Evolutionary conservation across 2,113 vertebrate genomes (phyloP), one percentile per base, ranked within the genome.

Genomic region (Aphyosemion australe): DNA sequence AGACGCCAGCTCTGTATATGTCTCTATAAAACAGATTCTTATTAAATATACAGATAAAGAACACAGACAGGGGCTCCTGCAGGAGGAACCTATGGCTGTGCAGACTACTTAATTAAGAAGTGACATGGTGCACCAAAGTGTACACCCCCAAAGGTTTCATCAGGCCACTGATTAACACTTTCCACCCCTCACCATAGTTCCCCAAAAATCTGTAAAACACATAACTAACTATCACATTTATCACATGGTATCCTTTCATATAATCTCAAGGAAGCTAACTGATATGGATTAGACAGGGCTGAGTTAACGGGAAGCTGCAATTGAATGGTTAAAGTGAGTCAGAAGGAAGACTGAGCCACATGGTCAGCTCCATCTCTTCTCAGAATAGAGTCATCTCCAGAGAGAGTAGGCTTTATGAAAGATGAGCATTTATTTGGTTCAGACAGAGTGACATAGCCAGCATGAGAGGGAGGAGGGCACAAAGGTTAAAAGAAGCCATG

Each of bases 281-380:
- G 66, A 65, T 76, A 76, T 34, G 55, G 77, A 81, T 84, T 83
- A 86, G 74, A 67, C 68, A 60, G 61, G 74, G 79, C 72, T 82
- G 82, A 81, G 63, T 81, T 80, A 72, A 68, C 73, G 76, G 65
- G 63, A 73, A 77, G 48, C 77, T 70, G 66, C 58, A 41, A 48
- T 84, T 66, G 67, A 81, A 72, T 83, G 67, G 65, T 54, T 69
- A 59, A 83, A 84, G 70, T 79, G 54, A 88, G 77, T 62, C 54
- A 56, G 65, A 43, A 47, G 53, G 39, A 51, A 49, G 69, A 67
- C 52, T 26, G 26, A 26, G 26, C 61, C 74, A 65, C 12, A 2
- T 31, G 60, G 45, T 69, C 46, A 16, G 59, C 55, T 63, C 39
- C 56, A 78, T 48, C 54, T 75, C 55, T 10, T 61, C 71, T 62